Conservation (phyloP, 37 sponge, comb jelly and placozoan genomes). For the Tethya wilhelma region DNA sequence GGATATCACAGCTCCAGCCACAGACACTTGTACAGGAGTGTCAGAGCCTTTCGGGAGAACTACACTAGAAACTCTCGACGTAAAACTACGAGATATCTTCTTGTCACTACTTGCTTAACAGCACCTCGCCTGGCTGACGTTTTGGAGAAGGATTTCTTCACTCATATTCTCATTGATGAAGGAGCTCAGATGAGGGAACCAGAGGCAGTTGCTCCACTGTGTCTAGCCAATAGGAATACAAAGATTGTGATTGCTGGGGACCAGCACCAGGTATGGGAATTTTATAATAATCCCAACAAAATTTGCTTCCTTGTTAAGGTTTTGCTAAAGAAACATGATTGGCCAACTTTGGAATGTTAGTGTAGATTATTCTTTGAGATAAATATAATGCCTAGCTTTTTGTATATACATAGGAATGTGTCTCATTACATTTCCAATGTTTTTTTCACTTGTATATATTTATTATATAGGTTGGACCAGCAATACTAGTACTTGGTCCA, state of each 20-base stretch:
- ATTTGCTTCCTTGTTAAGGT: no score
- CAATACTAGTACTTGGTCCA: slow-evolving; percentile 58
- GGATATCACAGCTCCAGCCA: background rate
- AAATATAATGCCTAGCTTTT: no score
- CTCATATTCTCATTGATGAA: slow-evolving; percentile 74
- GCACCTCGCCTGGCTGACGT: background rate
- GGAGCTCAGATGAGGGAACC: slow-evolving; percentile 71
- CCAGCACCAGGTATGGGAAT: slow-evolving; percentile 57
- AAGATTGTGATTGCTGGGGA: slow-evolving; percentile 74
- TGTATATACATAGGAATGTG: no score
- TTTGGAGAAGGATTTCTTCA: slow-evolving; percentile 40
- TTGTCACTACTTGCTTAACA: slow-evolving; percentile 39
- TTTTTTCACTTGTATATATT: no score
- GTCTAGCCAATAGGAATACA: slow-evolving; percentile 33
- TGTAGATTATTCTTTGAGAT: no score
- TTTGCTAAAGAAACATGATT: no score
- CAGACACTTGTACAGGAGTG: background rate
- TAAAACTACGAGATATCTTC: no score
- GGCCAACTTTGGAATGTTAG: no score
- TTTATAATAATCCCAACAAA: no score
- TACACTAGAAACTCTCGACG: no score
- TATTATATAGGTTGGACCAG: slow-evolving; percentile 70
- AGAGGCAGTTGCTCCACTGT: slow-evolving; percentile 58
- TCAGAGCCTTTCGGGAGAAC: background rate
- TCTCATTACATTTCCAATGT: no score